phyloP scores from a whole-genome alignment of 2,888 invertebrate species.

The Drosophila anomalata region DNA sequence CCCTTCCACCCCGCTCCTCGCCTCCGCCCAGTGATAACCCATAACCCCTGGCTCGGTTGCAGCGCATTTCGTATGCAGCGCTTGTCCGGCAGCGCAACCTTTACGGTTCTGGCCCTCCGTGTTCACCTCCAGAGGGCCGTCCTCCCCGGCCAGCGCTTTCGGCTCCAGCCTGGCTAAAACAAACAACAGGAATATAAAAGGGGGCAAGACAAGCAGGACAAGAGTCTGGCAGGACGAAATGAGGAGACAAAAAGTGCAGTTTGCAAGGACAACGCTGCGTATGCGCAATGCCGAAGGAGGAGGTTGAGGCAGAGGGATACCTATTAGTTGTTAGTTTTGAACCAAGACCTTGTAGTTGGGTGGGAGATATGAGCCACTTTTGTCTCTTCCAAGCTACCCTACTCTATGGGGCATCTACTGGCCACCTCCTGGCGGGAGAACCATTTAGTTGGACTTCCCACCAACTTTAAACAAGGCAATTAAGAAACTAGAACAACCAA shows the following conservation, averaged over 20 bases:
- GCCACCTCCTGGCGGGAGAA: background rate
- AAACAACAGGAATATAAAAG: conserved; percentile 10
- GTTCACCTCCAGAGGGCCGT: conserved; percentile 1
- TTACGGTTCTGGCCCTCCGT: conserved; percentile 54
- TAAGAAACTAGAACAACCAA: conserved; percentile 7
- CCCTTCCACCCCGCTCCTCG: background rate
- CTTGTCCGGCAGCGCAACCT: conserved; percentile 65
- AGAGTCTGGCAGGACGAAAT: background rate
- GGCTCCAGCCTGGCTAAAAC: conserved; percentile 17
- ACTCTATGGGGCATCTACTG: background rate
- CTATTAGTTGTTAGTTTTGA: background rate
- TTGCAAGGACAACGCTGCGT: conserved; percentile 50
- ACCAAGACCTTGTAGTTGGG: background rate
- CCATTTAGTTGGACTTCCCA: background rate
- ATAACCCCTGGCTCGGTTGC: conserved; percentile 38
- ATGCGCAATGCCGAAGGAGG: conserved; percentile 40
- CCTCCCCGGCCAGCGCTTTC: background rate
- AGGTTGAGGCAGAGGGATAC: background rate
- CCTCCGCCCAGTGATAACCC: background rate
- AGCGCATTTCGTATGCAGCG: conserved; percentile 65
- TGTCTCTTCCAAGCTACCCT: no score
- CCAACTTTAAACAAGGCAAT: conserved; percentile 9
- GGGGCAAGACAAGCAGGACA: no score
- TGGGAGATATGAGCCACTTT: no score
- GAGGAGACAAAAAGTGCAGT: conserved; percentile 36